Base-by-base conservation (phyloP, 1,140 invertebrate genomes). In the Euwallacea fornicatus region DNA sequence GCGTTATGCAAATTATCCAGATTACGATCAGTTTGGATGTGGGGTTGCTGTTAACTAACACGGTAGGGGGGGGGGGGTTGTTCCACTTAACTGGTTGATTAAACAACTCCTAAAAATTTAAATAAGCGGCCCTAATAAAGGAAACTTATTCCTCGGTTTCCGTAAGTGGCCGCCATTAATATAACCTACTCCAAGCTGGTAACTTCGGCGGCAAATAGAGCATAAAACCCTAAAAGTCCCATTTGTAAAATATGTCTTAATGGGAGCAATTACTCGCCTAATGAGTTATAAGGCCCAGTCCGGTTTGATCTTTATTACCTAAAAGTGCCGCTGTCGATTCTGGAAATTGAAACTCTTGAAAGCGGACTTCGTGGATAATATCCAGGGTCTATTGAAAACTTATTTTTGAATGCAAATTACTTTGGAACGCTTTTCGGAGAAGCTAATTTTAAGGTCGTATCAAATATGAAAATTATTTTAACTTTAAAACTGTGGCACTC, bases 171-270 rank as follows among this genome's bases (percentile, higher is more conserved):
- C 16, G 55, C 55, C 55, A 10, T 58, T 58, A 58, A 58, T 16
- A 33, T 58, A 15, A 58, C 13, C 55, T 58, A 33, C 55, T 50
- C 55, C 55, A 16, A 58, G n/a, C n/a, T 21, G n/a, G 13, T 10
- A 58, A 58, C 21, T 58, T 58, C 21, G 10, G n/a, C 55, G n/a
- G 10, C n/a, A 33, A 58, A 58, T 58, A 33, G 55, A 58, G 55
- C 55, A 16, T 41, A 58, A 58, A 58, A 33, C 13, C 21, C 55
- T 58, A 15, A 58, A 58, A 58, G 55, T 58, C 55, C 55, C 55
- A 58, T 58, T 58, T 21, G 55, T 58, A 58, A 58, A 58, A 58
- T 58, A 58, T 58, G 55, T 58, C 55, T n/a, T n/a, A 58, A 58
- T 58, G 55, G 16, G 55, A 58, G 55, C 55, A 58, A 58, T 58